Percentiles rank a stretch among this genome's conserved stretches.
phyloP scores from a whole-genome alignment of 2,113 vertebrate species.

The Entelurus aequoreus region DNA sequence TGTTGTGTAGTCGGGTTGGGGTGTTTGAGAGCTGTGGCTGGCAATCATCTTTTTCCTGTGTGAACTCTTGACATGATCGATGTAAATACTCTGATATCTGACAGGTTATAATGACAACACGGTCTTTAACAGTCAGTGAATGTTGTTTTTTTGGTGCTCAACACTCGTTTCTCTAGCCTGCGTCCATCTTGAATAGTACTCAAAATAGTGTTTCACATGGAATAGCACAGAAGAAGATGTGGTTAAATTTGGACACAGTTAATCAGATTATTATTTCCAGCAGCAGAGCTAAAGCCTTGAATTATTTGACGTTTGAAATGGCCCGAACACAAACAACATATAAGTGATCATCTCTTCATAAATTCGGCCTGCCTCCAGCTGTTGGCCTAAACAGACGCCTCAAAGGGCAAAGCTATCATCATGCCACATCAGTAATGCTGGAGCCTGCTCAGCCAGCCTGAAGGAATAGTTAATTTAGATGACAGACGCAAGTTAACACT shows the following conservation, averaged over 20 bases:
- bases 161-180: constrained; percentile 36
- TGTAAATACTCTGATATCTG: constrained; percentile 34
- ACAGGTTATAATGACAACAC: constrained; percentile 26
- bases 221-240: constrained; percentile 38
- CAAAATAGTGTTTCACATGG: constrained; percentile 38
- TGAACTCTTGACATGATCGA: constrained; percentile 45
- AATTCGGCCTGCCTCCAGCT: constrained; percentile 38
- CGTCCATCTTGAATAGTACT: constrained; percentile 49
- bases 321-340: constrained; percentile 53
- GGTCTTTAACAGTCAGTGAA: constrained; percentile 11
- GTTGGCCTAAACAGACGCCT: constrained; percentile 47
- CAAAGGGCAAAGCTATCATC: constrained; percentile 48
- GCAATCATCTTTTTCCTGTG: constrained; percentile 21
- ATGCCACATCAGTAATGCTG: constrained; percentile 48
- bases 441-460: constrained; percentile 40
- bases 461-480: constrained; percentile 62
- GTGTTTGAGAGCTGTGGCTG: constrained; percentile 31
- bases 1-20: constrained; percentile 37
- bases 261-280: constrained; percentile 58
- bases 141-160: constrained; percentile 23
- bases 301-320: constrained; percentile 53
- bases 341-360: constrained; percentile 48
- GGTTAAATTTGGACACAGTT: constrained; percentile 47
- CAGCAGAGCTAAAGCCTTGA: constrained; percentile 32
- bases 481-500: constrained; percentile 63